These are phyloP conservation scores for Styela clava DNA, from an alignment of 23 tunicate genomes.

Conservation along the genomic window DNA sequence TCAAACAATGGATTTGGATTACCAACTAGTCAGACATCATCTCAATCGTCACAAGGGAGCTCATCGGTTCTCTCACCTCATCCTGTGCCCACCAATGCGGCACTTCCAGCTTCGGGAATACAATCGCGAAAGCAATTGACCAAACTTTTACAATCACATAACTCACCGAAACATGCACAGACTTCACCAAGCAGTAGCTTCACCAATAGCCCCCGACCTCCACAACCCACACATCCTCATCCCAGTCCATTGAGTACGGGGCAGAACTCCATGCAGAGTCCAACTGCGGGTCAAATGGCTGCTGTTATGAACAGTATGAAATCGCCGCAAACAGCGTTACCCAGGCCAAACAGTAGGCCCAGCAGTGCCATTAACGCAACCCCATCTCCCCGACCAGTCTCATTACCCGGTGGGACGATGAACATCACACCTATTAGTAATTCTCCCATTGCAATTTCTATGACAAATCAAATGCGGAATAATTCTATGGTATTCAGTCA, in stretches of 20 bases:
- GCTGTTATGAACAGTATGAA: constrained; percentile 58
- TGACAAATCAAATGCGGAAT: constrained; percentile 32
- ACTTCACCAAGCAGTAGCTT: constrained; percentile 10
- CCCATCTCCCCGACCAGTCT: constrained; percentile 74
- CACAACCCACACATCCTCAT: constrained; percentile 61
- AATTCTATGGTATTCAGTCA: constrained; percentile 15
- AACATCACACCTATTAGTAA: not conserved
- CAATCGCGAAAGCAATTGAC: constrained; percentile 45
- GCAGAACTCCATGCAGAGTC: constrained; percentile 67
- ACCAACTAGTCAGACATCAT: constrained; percentile 33
- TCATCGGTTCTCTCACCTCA: constrained; percentile 23
- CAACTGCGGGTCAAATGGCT: constrained; percentile 54
- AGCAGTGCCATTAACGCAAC: constrained; percentile 71
- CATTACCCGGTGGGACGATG: constrained; percentile 40
- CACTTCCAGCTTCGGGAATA: constrained; percentile 20
- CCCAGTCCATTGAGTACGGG: constrained; percentile 65
- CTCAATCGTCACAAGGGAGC: constrained; percentile 26
- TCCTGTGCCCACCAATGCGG: constrained; percentile 37
- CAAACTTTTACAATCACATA: constrained; percentile 54
- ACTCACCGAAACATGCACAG: constrained; percentile 13
- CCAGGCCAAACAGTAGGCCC: constrained; percentile 43
- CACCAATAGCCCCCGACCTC: constrained; percentile 49
- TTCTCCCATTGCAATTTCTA: constrained; percentile 43
- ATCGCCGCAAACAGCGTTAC: constrained; percentile 26
- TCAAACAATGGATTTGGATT: constrained; percentile 37